A percentile compares a stretch with the other conserved stretches of the same genome.
These are phyloP conservation scores for Oncorhynchus tshawytscha DNA, from an alignment of 2,113 vertebrate species.

Conservation along the genomic window DNA sequence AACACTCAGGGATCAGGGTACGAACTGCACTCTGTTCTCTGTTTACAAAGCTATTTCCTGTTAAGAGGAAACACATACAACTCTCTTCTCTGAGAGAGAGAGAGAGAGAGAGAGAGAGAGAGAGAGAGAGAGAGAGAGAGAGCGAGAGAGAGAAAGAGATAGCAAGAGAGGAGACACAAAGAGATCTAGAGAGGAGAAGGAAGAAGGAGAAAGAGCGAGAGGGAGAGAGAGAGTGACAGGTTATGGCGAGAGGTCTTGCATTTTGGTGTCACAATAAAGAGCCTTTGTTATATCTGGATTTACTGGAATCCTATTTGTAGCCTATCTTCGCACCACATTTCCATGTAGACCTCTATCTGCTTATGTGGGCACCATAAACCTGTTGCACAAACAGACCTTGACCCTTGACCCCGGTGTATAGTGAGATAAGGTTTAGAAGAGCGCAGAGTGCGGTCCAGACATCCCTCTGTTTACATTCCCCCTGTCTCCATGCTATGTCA, in stretches of 20 bases:
- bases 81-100: background rate
- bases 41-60: slow-evolving; percentile 34
- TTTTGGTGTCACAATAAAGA: too few species aligned
- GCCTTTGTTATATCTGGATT: too few species aligned
- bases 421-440: background rate
- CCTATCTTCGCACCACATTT: background rate
- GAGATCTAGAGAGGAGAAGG: background rate
- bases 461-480: slow-evolving; percentile 34
- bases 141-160: too few species aligned
- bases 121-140: background rate
- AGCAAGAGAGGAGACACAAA: background rate
- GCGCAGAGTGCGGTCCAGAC: slow-evolving; percentile 3
- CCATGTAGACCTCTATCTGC: background rate
- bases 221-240: background rate
- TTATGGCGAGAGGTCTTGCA: too few species aligned
- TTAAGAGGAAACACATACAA: slow-evolving; percentile 22
- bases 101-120: background rate
- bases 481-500: background rate
- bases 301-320: background rate
- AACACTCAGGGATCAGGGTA: background rate
- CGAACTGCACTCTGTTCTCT: background rate
- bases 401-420: slow-evolving; percentile 9
- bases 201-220: background rate
- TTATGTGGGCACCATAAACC: background rate
- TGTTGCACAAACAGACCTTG: slow-evolving; percentile 4